Evolutionary conservation across 2,113 vertebrate species (phyloP).

Genomic region (Axis porcinus): DNA sequence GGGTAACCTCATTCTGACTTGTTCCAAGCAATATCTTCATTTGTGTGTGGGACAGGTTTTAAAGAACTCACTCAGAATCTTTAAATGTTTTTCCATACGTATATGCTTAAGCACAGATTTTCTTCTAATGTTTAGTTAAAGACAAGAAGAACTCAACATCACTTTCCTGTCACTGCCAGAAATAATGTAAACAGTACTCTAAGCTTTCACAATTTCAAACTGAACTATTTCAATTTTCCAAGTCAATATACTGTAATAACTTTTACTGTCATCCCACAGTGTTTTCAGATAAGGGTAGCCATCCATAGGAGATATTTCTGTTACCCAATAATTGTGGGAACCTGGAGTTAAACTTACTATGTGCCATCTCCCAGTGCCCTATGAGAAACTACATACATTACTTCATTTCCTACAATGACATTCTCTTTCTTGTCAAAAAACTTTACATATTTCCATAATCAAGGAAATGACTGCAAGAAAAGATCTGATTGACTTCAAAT

Average conservation of each 20-base stretch:
- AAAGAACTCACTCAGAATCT: not conserved
- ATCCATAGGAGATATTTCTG: not conserved
- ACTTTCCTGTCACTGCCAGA: not conserved
- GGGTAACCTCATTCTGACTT: not conserved
- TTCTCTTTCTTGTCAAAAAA: conserved; percentile 39
- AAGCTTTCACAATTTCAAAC: not conserved
- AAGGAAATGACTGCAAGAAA: conserved; percentile 57
- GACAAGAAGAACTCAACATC: not conserved
- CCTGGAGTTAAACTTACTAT: not conserved
- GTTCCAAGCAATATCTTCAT: not conserved
- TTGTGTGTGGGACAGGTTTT: not conserved
- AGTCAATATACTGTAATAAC: not conserved
- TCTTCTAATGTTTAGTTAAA: conserved; percentile 29
- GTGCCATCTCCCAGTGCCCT: not conserved
- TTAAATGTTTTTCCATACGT: not conserved
- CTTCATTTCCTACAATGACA: conserved; percentile 25
- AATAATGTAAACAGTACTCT: not conserved
- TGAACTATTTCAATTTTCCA: not conserved
- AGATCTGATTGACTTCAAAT: conserved; percentile 70
- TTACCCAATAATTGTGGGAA: not conserved
- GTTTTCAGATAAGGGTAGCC: not conserved
- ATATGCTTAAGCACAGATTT: not conserved
- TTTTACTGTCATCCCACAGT: not conserved
- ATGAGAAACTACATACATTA: not conserved
- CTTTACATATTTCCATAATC: conserved; percentile 28